These are phyloP conservation scores for Parus major DNA, from an alignment of 2,113 vertebrate species.

Conservation along the genomic window DNA sequence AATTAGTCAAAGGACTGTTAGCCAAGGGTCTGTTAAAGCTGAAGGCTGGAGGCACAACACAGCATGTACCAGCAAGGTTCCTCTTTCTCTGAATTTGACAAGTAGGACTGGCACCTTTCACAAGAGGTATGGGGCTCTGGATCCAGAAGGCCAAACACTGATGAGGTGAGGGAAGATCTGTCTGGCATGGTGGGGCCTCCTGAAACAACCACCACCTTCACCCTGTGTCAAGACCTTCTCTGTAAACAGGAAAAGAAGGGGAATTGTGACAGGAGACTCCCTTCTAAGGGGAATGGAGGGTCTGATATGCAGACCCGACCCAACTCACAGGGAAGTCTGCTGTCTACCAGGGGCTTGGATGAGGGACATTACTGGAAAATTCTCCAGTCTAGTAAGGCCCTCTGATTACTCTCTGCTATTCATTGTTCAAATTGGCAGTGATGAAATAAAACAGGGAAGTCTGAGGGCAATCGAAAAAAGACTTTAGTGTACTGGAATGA, in stretches of 20 bases:
- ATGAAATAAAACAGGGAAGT: not conserved
- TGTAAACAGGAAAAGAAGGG: not conserved
- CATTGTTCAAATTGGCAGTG: not conserved
- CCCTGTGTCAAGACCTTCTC: not conserved
- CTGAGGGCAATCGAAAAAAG: not conserved
- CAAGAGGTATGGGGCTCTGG: not conserved
- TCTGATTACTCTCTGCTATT: not conserved
- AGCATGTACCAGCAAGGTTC: accelerated
- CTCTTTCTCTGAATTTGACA: not conserved
- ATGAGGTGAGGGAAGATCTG: not conserved
- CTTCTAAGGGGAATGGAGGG: not conserved
- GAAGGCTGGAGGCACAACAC: not conserved
- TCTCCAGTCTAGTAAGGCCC: too few species aligned
- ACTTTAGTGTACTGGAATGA: accelerated
- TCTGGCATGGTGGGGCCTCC: not conserved
- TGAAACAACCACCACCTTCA: not conserved
- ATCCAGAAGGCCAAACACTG: not conserved
- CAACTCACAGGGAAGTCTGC: not conserved
- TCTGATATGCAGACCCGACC: not conserved
- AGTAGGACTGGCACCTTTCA: not conserved
- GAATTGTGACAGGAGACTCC: not conserved
- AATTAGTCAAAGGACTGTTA: not conserved
- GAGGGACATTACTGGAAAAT: not conserved
- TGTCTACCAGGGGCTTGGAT: accelerated
- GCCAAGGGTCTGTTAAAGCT: not conserved